Evolutionary conservation across 1,140 invertebrate genomes (phyloP).

Genomic region (Brachionus angularis): DNA sequence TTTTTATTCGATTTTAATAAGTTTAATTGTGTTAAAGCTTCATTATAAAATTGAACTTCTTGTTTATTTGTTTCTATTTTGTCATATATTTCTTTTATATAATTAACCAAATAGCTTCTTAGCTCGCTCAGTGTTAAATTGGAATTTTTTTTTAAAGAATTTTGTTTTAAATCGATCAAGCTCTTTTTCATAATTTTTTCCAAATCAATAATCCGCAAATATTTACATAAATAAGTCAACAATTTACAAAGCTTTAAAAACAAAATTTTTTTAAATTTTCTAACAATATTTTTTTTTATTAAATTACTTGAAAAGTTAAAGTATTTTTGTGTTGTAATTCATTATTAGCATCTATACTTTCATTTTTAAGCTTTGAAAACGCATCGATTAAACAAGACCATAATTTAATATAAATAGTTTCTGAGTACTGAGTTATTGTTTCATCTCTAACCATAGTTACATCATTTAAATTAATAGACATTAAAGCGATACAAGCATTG

Average conservation of each 20-base stretch:
- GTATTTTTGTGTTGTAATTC: slow-evolving; percentile 33
- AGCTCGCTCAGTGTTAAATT: slow-evolving; percentile 7
- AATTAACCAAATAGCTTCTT: not conserved
- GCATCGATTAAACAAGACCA: slow-evolving; percentile 3
- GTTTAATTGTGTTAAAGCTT: slow-evolving; percentile 24
- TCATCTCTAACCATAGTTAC: not conserved
- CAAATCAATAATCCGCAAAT: slow-evolving; percentile 5
- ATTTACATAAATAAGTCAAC: slow-evolving; percentile 23
- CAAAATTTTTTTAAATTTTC: not conserved
- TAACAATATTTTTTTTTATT: not conserved
- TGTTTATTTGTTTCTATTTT: slow-evolving; percentile 29
- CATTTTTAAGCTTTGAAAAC: slow-evolving; percentile 37
- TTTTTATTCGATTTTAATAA: slow-evolving; percentile 31
- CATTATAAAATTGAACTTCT: slow-evolving; percentile 43
- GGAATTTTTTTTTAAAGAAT: not conserved
- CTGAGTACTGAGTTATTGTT: not conserved
- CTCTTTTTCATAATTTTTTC: slow-evolving; percentile 10
- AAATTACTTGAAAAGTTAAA: slow-evolving; percentile 1
- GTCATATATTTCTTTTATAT: slow-evolving; percentile 24
- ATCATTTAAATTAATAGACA: slow-evolving; percentile 24
- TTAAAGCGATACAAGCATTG: slow-evolving; percentile 41
- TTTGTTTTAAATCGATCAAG: not conserved
- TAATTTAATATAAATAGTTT: slow-evolving; percentile 29
- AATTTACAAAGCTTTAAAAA: slow-evolving; percentile 33
- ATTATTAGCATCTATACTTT: slow-evolving; percentile 7